Evolutionary conservation across 2,113 vertebrate genomes (phyloP).

Genomic region (Kobus ellipsiprymnus): DNA sequence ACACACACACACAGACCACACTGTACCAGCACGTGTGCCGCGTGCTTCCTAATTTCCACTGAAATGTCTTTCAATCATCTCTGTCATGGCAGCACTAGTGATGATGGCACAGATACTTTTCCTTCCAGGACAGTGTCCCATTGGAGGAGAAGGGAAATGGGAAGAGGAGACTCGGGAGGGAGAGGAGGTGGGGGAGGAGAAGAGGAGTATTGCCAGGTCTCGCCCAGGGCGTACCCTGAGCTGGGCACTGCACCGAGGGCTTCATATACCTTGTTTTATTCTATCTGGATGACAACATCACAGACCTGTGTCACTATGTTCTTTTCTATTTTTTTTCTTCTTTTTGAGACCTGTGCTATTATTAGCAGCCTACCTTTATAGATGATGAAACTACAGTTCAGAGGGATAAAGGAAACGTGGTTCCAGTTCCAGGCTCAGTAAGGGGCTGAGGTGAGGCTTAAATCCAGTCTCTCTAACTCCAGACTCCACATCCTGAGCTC

Average conservation of each 20-base stretch:
- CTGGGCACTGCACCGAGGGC: neutral
- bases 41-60: neutral
- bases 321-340: neutral
- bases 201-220: neutral
- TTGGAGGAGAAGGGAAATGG: neutral
- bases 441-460: neutral
- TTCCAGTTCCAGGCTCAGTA: neutral
- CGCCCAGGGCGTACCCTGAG: neutral
- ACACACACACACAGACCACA: neutral
- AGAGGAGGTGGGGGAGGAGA: no score
- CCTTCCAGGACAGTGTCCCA: neutral
- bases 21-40: neutral
- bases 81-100: neutral
- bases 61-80: neutral
- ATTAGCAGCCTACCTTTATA: neutral
- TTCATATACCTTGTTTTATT: neutral
- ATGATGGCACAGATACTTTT: neutral
- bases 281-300: neutral
- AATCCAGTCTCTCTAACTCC: neutral
- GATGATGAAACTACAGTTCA: neutral
- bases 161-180: neutral
- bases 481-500: neutral
- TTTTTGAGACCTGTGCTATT: neutral
- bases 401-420: neutral
- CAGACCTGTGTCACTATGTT: neutral